Evolutionary conservation across 2,113 vertebrate genomes (phyloP).

Genomic region (Tonatia bakeri): DNA sequence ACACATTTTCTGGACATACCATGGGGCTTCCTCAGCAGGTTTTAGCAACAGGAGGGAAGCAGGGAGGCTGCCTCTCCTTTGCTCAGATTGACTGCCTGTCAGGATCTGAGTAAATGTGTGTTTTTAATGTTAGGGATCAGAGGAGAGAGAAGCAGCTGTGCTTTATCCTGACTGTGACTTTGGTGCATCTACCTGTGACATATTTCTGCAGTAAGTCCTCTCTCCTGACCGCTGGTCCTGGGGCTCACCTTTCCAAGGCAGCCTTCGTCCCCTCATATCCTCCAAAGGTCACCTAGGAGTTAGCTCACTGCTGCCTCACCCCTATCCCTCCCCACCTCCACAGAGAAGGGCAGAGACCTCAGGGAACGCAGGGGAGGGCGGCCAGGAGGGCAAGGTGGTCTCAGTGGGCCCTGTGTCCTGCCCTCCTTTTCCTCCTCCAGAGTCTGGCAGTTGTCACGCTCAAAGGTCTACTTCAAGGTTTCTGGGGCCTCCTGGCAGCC

Average conservation of each 20-base stretch:
- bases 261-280: fast-evolving
- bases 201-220: neutral
- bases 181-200: neutral
- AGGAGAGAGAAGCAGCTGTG: neutral
- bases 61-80: neutral
- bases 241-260: neutral
- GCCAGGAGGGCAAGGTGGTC: neutral
- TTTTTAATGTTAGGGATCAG: neutral
- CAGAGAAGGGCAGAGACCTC: neutral
- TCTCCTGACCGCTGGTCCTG: neutral
- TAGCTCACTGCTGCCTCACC: neutral
- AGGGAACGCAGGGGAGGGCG: neutral
- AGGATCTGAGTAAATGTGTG: neutral
- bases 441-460: fast-evolving
- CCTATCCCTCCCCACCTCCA: neutral
- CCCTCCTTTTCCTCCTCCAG: neutral
- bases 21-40: neutral
- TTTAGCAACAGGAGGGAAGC: neutral
- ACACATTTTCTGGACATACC: fast-evolving
- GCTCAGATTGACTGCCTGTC: neutral
- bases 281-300: neutral
- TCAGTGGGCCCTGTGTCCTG: neutral
- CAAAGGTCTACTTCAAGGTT: neutral
- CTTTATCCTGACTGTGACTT: neutral
- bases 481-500: neutral